Percentiles rank a stretch among this genome's conserved stretches.
Evolutionary conservation across 1,140 invertebrate genomes (phyloP).

Genomic region (Centruroides sculpturatus): DNA sequence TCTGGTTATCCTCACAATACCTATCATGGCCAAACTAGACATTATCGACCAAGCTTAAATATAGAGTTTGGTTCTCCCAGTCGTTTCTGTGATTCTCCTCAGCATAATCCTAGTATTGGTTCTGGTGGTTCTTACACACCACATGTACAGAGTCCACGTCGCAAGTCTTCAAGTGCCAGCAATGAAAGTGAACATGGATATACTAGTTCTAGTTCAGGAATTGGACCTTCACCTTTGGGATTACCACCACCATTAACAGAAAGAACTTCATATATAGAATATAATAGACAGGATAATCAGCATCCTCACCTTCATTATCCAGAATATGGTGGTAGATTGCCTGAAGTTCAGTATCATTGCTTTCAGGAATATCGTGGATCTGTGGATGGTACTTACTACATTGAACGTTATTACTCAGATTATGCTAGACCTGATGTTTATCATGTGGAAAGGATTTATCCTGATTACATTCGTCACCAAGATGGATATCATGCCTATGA

Average conservation of each 20-base stretch:
- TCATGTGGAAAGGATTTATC: slow-evolving; percentile 21
- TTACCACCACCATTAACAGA: slow-evolving; percentile 9
- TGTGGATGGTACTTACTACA: slow-evolving; percentile 5
- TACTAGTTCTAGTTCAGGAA: slow-evolving; percentile 19
- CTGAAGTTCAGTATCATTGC: slow-evolving; percentile 13
- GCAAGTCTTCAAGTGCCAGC: slow-evolving; percentile 48
- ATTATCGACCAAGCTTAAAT: slow-evolving; percentile 47
- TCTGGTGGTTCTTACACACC: slow-evolving; percentile 16
- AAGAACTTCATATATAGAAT: slow-evolving; percentile 14
- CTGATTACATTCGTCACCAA: slow-evolving; percentile 16
- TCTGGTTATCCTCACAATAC: slow-evolving; percentile 66
- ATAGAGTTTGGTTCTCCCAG: slow-evolving; percentile 40
- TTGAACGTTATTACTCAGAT: slow-evolving; percentile 14
- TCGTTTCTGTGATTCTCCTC: slow-evolving; percentile 59
- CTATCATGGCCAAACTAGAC: slow-evolving; percentile 69
- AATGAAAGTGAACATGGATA: slow-evolving; percentile 34
- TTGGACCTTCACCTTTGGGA: slow-evolving; percentile 13
- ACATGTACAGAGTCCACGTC: slow-evolving; percentile 34
- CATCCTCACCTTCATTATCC: slow-evolving; percentile 23
- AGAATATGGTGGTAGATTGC: slow-evolving; percentile 6
- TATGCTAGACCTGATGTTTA: slow-evolving; percentile 11
- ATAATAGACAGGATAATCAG: slow-evolving; percentile 25
- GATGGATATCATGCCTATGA: slow-evolving; percentile 21
- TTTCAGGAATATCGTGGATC: slow-evolving; percentile 13
- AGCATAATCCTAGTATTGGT: slow-evolving; percentile 37